phyloP scores from a whole-genome alignment of 2,113 vertebrate species.

The Scopus umbretta region DNA sequence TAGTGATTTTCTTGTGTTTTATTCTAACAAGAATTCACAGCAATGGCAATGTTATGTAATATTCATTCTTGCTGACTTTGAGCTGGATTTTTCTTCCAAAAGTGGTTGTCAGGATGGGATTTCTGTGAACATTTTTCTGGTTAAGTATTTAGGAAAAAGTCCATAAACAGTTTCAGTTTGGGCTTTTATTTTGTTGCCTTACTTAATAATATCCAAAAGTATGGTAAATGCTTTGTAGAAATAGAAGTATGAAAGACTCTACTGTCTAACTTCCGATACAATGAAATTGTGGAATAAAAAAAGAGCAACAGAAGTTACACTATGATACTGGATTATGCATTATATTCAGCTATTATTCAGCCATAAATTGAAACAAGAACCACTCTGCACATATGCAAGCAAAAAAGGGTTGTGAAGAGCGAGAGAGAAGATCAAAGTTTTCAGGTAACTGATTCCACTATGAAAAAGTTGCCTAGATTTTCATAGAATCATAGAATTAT shows the following conservation, averaged over 20 bases:
- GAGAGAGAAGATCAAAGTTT: background rate
- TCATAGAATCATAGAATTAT: no score
- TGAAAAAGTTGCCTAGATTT: background rate
- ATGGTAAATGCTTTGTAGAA: background rate
- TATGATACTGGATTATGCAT: background rate
- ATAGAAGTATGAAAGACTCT: background rate
- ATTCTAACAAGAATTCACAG: background rate
- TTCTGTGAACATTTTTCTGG: background rate
- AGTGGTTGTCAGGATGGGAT: background rate
- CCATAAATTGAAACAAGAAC: background rate
- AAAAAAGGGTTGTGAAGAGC: background rate
- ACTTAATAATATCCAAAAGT: background rate
- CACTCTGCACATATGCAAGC: background rate
- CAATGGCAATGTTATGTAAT: background rate
- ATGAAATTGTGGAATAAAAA: background rate
- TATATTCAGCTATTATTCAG: background rate
- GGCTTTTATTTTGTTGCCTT: background rate
- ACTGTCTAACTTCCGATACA: background rate
- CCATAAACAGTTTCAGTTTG: background rate
- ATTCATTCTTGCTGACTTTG: background rate
- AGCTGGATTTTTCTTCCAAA: background rate
- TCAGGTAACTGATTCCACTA: background rate
- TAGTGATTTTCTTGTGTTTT: slow-evolving; percentile 4
- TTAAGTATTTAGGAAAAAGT: background rate
- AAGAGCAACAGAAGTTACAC: background rate